Evolutionary conservation across 2,888 invertebrate genomes (phyloP).

Genomic region (Dryocosmus kuriphilus): DNA sequence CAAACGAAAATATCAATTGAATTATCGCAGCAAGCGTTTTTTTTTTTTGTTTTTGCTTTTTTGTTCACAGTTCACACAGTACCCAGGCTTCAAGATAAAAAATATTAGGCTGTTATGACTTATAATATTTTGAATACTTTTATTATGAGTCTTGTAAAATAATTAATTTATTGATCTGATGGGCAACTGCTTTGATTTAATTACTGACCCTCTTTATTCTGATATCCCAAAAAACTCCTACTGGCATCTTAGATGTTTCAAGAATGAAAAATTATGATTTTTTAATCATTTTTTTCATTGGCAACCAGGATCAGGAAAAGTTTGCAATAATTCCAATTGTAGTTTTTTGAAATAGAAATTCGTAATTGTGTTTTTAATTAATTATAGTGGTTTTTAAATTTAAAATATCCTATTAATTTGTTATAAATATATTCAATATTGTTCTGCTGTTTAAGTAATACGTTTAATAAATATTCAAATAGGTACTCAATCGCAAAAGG

Average conservation of each 20-base stretch:
- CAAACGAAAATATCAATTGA: neutral
- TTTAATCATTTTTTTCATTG: conserved; percentile 61
- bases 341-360: too few species aligned
- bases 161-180: too few species aligned
- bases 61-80: neutral
- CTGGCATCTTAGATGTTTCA: too few species aligned
- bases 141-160: too few species aligned
- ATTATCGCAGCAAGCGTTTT: neutral
- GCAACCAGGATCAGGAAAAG: conserved; percentile 64
- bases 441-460: neutral
- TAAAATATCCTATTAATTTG: too few species aligned
- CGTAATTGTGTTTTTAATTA: too few species aligned
- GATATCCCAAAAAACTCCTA: too few species aligned
- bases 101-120: neutral
- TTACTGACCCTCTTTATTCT: too few species aligned
- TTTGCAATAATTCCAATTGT: conserved; percentile 49
- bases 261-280: conserved; percentile 49
- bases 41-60: neutral
- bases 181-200: too few species aligned
- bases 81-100: neutral
- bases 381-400: too few species aligned
- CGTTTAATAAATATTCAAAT: conserved; percentile 25
- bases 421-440: neutral
- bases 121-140: too few species aligned
- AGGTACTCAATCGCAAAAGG: conserved; percentile 57